Conservation (phyloP, 2,888 invertebrate species). For the Callosobruchus maculatus region DNA sequence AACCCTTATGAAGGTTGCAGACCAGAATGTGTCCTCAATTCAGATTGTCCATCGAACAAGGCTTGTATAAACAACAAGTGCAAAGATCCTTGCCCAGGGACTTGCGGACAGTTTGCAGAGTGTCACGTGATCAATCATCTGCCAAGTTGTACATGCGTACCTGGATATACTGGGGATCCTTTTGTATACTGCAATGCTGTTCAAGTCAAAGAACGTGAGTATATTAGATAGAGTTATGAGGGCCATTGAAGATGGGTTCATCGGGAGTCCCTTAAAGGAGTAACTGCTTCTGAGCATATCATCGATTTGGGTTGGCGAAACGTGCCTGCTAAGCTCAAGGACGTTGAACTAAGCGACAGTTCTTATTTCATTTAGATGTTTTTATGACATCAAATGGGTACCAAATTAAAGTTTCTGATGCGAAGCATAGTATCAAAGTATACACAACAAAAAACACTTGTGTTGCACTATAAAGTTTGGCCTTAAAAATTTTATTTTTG, state of each 20-base stretch:
- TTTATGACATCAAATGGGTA: too few relatives aligned
- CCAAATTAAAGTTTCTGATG: too few relatives aligned
- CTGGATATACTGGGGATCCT: conserved; percentile 64
- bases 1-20: conserved; percentile 62
- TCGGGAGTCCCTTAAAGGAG: too few relatives aligned
- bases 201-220: conserved; percentile 23
- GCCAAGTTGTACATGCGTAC: conserved; percentile 59
- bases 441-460: too few relatives aligned
- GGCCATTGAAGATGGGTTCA: neutral
- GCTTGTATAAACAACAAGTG: conserved; percentile 67
- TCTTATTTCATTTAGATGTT: too few relatives aligned
- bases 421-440: too few relatives aligned
- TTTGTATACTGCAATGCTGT: conserved; percentile 50
- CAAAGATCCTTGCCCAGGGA: conserved; percentile 61
- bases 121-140: conserved; percentile 64
- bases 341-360: too few relatives aligned
- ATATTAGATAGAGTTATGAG: neutral
- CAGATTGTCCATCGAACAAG: conserved; percentile 63
- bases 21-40: conserved; percentile 63
- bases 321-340: too few relatives aligned
- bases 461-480: too few relatives aligned
- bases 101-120: conserved; percentile 62
- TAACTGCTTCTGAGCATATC: too few relatives aligned
- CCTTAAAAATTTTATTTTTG: too few relatives aligned
- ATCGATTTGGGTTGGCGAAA: too few relatives aligned